Base-by-base conservation (phyloP, 2,888 invertebrate species). In the Linnaemya vulpina region DNA sequence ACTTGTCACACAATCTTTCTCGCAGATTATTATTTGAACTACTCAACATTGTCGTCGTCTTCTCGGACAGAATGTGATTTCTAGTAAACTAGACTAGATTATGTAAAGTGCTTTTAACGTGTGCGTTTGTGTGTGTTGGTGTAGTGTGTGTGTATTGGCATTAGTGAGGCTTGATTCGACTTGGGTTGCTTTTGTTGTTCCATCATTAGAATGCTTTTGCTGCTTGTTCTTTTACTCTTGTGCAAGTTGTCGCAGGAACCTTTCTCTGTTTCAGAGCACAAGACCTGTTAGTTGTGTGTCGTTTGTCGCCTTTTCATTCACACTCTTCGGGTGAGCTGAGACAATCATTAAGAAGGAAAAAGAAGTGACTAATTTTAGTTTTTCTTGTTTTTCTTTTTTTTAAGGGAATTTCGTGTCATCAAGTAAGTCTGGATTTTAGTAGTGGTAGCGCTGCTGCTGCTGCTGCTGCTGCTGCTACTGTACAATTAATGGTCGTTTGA, bases 1-100 rank as follows among this genome's bases (percentile, higher is more conserved):
- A 87, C 86, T 88, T 89, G 89, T 89, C 89, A 88, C 88, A 86
- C 86, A 87, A 84, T 83, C 82, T 86, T 80, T 25, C 78, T 78
- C 73, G 62, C 74, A 75, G 80, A 75, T 83, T 87, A 87, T 77
- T 80, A 68, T 83, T 87, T 77, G 70, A 22, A 67, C 73, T 80
- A 78, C 82, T 80, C 86, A 68, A 78, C 68, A 46, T 22, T 58
- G 60, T 62, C 78, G 62, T 79, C 79, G 65, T 68, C 22, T 43
- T 40, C 63, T 55, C 79, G 86, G 58, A 51, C 71, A 67, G 55
- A 58, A n/a, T 40, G 63, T 10, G 53, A 75, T 74, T 71, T 85
- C 13, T 83, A 73, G 71, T 30, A 65, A 85, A 74, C 20, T 46
- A 67, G 60, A 38, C 62, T 30, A 63, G 67, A 65, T 71, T 73